Conservation (phyloP, 2,797 vertebrate species). For the Halcyon leucocephala region DNA sequence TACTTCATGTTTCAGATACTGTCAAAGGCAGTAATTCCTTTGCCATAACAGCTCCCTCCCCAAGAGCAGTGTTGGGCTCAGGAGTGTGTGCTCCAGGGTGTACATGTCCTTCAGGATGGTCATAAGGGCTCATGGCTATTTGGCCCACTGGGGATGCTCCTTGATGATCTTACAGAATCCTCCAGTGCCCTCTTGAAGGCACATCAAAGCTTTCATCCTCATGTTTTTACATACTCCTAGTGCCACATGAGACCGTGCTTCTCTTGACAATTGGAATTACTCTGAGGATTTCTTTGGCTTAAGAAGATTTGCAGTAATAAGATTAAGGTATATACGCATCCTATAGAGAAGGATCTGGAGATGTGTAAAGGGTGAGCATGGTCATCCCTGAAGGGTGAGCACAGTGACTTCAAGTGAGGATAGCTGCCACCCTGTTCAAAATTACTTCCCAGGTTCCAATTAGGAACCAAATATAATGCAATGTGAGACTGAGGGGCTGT, state of each 20-base stretch:
- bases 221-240: background rate
- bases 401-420: background rate
- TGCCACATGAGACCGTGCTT: rapidly evolving
- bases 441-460: background rate
- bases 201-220: background rate
- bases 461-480: background rate
- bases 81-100: background rate
- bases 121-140: background rate
- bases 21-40: background rate
- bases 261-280: background rate
- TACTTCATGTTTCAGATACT: background rate
- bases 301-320: background rate
- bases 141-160: background rate
- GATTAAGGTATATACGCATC: background rate
- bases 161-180: background rate
- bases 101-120: background rate
- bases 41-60: background rate
- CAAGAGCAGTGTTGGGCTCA: background rate
- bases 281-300: background rate
- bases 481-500: background rate
- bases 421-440: background rate
- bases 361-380: background rate
- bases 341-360: background rate
- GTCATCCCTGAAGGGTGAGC: background rate
- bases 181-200: rapidly evolving